These are phyloP conservation scores for Operophtera brumata DNA, from an alignment of 2,888 invertebrate species.

Conservation along the genomic window DNA sequence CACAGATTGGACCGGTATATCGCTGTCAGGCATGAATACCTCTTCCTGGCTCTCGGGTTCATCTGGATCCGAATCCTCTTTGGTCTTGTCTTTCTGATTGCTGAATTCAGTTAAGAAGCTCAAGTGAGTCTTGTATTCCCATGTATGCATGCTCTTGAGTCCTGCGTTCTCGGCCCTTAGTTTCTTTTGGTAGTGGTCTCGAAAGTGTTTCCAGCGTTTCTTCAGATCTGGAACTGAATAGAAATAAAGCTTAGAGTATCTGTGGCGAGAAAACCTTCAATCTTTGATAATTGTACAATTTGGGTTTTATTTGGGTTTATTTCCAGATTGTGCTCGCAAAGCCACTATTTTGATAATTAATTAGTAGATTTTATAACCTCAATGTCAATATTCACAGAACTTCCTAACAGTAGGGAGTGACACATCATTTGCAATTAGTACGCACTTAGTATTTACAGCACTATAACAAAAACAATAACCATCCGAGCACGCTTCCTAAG, in stretches of 20 bases:
- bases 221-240: constrained; percentile 20
- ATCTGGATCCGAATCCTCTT: constrained; percentile 7
- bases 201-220: constrained; percentile 27
- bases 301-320: too few relatives aligned
- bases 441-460: too few relatives aligned
- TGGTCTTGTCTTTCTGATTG: constrained; percentile 4
- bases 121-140: constrained; percentile 20
- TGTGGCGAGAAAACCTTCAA: too few relatives aligned
- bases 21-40: constrained; percentile 1
- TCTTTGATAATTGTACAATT: too few relatives aligned
- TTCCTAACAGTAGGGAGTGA: too few relatives aligned
- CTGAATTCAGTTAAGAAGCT: constrained; percentile 18
- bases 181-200: constrained; percentile 25
- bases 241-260: neutral
- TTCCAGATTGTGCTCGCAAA: too few relatives aligned
- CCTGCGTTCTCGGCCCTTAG: constrained; percentile 6
- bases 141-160: constrained; percentile 6
- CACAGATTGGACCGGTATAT: constrained; percentile 6
- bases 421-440: too few relatives aligned
- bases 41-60: neutral
- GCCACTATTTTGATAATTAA: too few relatives aligned
- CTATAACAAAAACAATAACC: too few relatives aligned
- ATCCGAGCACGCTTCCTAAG: too few relatives aligned
- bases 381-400: too few relatives aligned
- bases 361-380: too few relatives aligned